phyloP scores from a whole-genome alignment of 2,113 vertebrate species.

The Pterocles gutturalis region DNA sequence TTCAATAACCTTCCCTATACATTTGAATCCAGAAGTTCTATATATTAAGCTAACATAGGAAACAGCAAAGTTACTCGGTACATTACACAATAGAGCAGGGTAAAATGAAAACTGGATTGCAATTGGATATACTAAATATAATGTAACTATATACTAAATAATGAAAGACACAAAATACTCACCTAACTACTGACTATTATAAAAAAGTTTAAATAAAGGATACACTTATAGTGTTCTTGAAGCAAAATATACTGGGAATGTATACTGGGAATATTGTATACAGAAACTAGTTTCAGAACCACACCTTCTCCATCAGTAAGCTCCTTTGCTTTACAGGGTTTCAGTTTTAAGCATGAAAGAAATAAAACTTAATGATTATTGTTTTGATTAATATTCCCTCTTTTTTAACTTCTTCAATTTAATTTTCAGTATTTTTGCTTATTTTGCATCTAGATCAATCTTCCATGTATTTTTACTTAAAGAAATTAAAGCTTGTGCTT shows the following conservation, averaged over 20 bases:
- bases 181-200: background rate
- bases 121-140: background rate
- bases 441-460: background rate
- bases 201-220: background rate
- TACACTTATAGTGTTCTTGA: background rate
- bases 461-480: background rate
- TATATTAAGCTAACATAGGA: background rate
- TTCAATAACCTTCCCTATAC: background rate
- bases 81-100: background rate
- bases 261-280: background rate
- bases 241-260: background rate
- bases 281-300: background rate
- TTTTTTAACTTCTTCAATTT: background rate
- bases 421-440: background rate
- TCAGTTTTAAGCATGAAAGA: background rate
- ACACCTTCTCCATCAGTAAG: background rate
- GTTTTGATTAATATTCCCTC: background rate
- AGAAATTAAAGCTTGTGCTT: background rate
- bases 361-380: background rate
- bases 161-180: background rate
- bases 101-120: background rate
- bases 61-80: background rate
- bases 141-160: too few relatives aligned
- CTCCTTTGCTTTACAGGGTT: background rate
- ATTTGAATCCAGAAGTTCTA: background rate